Evolutionary conservation across 1,140 invertebrate species (phyloP).

Genomic region (Andricus grossulariae): DNA sequence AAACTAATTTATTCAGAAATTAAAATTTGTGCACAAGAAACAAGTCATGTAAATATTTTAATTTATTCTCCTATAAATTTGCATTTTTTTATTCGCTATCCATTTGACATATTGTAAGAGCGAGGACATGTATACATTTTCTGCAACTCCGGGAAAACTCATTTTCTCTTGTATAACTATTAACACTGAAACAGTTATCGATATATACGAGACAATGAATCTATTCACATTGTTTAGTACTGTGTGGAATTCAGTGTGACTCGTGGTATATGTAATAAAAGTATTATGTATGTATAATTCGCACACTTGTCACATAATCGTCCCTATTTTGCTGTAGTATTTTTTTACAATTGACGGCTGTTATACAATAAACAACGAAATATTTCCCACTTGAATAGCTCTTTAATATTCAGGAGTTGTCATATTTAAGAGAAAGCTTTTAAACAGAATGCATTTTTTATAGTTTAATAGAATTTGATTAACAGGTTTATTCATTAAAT

Average conservation of each 20-base stretch:
- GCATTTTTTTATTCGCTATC: conserved; percentile 16
- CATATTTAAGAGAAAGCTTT: neutral
- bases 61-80: no score
- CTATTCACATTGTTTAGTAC: neutral
- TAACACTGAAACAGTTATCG: conserved; percentile 18
- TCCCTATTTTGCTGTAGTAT: neutral
- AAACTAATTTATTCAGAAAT: no score
- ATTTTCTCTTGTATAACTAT: neutral
- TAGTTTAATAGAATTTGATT: neutral
- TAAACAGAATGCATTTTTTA: no score
- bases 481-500: neutral
- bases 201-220: conserved; percentile 7
- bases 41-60: no score
- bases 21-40: no score
- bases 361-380: neutral
- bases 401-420: neutral
- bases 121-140: conserved; percentile 10
- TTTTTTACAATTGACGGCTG: neutral
- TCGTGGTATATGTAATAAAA: conserved; percentile 17
- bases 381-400: neutral
- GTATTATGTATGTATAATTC: conserved; percentile 2
- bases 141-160: neutral
- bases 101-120: neutral
- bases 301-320: conserved; percentile 15
- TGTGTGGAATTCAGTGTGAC: conserved; percentile 4